Base-by-base conservation (phyloP, 2,888 invertebrate genomes). In the Anoplius nigerrimus region DNA sequence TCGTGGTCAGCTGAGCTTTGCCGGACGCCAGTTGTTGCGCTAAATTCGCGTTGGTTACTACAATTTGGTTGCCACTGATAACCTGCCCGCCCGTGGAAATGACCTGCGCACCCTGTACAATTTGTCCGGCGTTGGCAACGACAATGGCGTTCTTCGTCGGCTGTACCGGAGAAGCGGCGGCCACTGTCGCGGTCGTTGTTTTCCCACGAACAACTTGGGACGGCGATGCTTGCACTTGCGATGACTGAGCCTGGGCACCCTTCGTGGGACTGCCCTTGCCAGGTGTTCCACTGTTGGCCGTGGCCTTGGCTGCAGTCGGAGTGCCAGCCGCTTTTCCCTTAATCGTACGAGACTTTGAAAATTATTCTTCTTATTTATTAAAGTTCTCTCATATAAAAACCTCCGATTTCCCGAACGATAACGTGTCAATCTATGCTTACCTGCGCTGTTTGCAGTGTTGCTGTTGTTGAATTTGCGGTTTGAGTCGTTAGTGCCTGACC, bases 11-110 rank as follows among this genome's bases (percentile, higher is more conserved):
- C 86, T 95, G 95, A 8, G 95, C 92, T 87, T 95, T 96, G 6
- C 95, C 96, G 16, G 94, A 92, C 1, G 95, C 95, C 70, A 96
- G 90, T 87, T 96, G 95, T 85, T 95, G 95, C 16, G 94, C 95
- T 48, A 96, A 89, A 62, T 84, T 89, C 18, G 92, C 92, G 87
- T 94, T 95, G 82, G 94, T 95, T 54, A 95, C 94, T 54, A 95
- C 93, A 67, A 95, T 93, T 89, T 95, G 95, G 80, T 90, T 91
- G 4, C 90, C 82, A 59, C 86, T 87, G 27, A 89, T 78, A 3
- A 88, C 81, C 72, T 89, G 86, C 0, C 84, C 86, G 34, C 86
- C 82, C 2, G 86, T 76, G 48, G 88, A 89, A 71, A 91, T 87
- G 43, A 91, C 87, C 66, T 82, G 81, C 24, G 79, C 61, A 18